Evolutionary conservation across 2,113 vertebrate genomes (phyloP), one percentile per base, ranked within the genome.

Genomic region (Herpetotheres cachinnans): DNA sequence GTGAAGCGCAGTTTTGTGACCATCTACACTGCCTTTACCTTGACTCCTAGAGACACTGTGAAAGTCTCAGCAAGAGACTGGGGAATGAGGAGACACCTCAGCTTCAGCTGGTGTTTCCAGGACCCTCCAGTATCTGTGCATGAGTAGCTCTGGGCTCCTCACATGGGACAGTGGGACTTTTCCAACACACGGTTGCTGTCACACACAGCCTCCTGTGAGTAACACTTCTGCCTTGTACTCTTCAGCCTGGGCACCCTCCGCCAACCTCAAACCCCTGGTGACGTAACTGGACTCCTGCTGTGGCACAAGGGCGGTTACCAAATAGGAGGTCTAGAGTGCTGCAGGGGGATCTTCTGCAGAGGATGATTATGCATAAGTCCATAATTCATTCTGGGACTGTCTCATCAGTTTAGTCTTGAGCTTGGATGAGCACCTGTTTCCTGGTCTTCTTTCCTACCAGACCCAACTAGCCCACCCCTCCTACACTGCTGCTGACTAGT

Each of bases 1-100:
- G 8, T 25, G 32, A 72, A 65, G 10, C 18, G 21, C 8, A 11
- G 10, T 55, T 86, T 80, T 0, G 0, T 42, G 49, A 36, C 6
- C 6, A 42, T 6, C 10, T 2, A 4, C 5, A 9, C 24, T 63
- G 13, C 21, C 21, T 71, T 90, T 52, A 30, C 11, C 12, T 89
- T 73, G 78, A 42, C 21, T 73, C 14, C 14, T 66, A 22, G 11
- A 36, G 22, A 78, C 4, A 56, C 8, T 22, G 4, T 83, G 44
- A 67, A 69, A 70, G 7, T 44, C 40, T 84, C 40, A 65, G 15
- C 10, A 73, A n/a, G 36, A 76, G 34, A 13, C 3, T 61, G 7
- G 5, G 73, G 30, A 76, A 73, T 38, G 2, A 17, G 7, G 6
- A 81, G 5, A 42, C 11, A 29, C 1, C 9, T 80, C 11, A 38